These are phyloP conservation scores for Lepilemur ruficaudatus DNA, from an alignment of 2,797 vertebrate species.

Conservation along the genomic window DNA sequence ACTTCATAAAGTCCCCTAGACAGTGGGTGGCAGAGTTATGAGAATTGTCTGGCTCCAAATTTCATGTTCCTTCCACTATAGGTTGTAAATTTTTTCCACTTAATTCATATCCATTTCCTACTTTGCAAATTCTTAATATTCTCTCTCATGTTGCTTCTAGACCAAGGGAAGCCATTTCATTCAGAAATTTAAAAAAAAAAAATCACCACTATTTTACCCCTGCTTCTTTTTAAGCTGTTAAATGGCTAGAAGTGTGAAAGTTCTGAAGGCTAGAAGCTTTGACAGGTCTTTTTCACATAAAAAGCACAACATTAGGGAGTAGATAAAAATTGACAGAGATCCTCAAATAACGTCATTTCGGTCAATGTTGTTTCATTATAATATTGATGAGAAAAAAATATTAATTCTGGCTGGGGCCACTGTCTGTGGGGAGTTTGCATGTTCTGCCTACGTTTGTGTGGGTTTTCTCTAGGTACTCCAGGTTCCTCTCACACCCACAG, in stretches of 20 bases:
- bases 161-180: not conserved
- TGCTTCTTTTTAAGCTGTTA: not conserved
- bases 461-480: not conserved
- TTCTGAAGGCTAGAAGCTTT: not conserved
- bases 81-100: not conserved
- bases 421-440: not conserved
- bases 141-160: not conserved
- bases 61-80: not conserved
- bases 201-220: not conserved
- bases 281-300: not conserved
- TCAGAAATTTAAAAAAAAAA: constrained; percentile 15
- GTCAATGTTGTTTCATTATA: not conserved
- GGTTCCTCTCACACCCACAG: not conserved
- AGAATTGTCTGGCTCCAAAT: not conserved
- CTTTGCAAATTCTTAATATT: not conserved
- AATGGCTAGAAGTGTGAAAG: not conserved
- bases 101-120: not conserved
- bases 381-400: not conserved
- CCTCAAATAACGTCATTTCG: not conserved
- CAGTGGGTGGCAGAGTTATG: not conserved
- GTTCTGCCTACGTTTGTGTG: not conserved
- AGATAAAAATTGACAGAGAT: not conserved
- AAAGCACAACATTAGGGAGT: not conserved
- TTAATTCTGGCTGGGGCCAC: not conserved
- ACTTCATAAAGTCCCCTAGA: not conserved